Evolutionary conservation across 1,140 invertebrate species (phyloP), one percentile per base, ranked within the genome.

Genomic region (Plodia interpunctella): DNA sequence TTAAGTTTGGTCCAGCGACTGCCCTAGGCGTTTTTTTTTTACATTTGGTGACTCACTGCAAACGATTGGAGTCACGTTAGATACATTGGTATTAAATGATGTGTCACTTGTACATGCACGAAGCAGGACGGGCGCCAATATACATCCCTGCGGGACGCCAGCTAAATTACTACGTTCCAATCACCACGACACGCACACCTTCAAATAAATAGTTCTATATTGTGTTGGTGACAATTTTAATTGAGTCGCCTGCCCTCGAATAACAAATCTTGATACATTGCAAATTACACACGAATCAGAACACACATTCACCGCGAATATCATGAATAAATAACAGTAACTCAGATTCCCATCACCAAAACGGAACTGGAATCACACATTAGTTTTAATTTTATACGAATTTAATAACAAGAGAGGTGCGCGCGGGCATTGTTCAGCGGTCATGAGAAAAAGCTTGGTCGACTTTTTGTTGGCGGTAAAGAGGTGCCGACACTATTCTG

Each of bases 341-440:
- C 35, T 66, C 64, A 61, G 58, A 75, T 87, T 87, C 85, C 79
- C 86, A 87, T 78, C 83, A 76, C 78, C 72, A 78, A 84, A 83
- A 80, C 82, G 83, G 83, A 88, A 86, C 81, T 74, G 68, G 68
- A 87, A 82, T 87, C 86, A 88, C 84, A 88, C 83, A 88, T 87
- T 88, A 87, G 63, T 80, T 81, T 87, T 83, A 86, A 89, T 88
- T 87, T 89, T 87, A 89, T 89, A 87, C 84, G 84, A 89, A 87
- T 89, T 89, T 89, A 89, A 89, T 89, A 89, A 87, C 83, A 72
- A 86, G 78, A 74, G 82, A 80, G 81, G 78, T 82, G 77, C 74
- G 56, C 72, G 62, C 61, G 56, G 61, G 10, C 72, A 87, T 89
- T 89, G 87, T 88, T 62, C 70, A 66, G 35, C 70, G 76, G 63